Conservation (phyloP, 1,140 invertebrate species). For the Nymphalis io region DNA sequence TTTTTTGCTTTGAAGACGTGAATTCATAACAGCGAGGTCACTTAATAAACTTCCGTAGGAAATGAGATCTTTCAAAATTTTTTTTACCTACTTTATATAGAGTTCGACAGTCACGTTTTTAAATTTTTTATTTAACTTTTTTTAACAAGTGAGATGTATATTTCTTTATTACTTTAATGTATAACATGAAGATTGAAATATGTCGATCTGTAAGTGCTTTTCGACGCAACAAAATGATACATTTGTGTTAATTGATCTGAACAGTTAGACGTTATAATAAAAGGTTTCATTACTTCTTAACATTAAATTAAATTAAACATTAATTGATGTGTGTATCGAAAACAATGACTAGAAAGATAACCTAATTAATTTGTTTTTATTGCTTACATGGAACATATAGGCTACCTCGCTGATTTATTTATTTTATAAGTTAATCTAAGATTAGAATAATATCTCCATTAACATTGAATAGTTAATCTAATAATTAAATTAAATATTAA, state of each 20-base stretch:
- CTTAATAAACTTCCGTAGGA: conserved; percentile 21
- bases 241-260: conserved; percentile 5
- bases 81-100: conserved; percentile 8
- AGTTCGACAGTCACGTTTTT: conserved; percentile 39
- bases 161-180: conserved; percentile 23
- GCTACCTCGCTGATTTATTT: too few species aligned
- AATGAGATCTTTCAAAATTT: conserved; percentile 13
- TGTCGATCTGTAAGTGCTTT: conserved; percentile 26
- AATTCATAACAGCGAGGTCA: background rate
- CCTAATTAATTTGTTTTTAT: too few species aligned
- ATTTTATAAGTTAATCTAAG: too few species aligned
- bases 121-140: conserved; percentile 32
- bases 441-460: too few species aligned
- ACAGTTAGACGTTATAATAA: background rate
- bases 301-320: too few species aligned
- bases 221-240: conserved; percentile 2
- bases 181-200: conserved; percentile 17
- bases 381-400: too few species aligned
- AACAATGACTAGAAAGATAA: too few species aligned
- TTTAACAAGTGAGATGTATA: conserved; percentile 30
- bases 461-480: too few species aligned
- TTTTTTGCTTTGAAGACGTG: background rate
- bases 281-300: background rate
- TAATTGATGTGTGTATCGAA: too few species aligned
- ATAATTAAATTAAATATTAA: too few species aligned